Evolutionary conservation across 2,888 invertebrate species (phyloP), one percentile per base, ranked within the genome.

Genomic region (Hypercompe scribonia): DNA sequence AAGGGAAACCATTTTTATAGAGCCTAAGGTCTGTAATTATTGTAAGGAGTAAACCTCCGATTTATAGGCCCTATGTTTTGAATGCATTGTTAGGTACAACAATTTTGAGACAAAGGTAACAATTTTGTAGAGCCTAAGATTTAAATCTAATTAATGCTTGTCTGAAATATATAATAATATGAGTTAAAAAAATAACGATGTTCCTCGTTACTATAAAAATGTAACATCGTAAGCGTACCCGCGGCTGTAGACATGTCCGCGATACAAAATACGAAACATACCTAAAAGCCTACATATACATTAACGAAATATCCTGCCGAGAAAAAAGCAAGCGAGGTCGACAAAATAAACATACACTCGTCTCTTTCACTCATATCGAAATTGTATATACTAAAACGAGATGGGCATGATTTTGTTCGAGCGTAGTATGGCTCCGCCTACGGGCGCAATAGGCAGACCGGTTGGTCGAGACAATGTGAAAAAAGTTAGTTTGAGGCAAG

Each of bases 391-490:
- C 46, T 69, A 71, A 80, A 91, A 74, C 78, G 90, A 89, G 90
- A 91, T 78, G 71, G 72, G 63, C 65, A 63, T 80, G 65, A 58
- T 64, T 76, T 46, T 70, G 64, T 69, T 61, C 3, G 64, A 58
- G 15, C 73, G 73, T 70, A 71, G 65, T 33, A 68, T 77, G 80
- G 88, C 91, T 87, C 90, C 92, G 92, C 92, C 92, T 86, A 89
- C 89, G 83, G 86, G 88, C 88, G 84, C 83, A 81, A 87, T 91
- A 90, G 90, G 90, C 91, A 77, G 80, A 83, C 91, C 89, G 92
- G 91, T 92, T 91, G 90, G 89, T 79, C 88, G 89, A 90, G 90
- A 92, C 92, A 92, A 91, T 91, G 88, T 85, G 85, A 87, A 91
- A 93, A 90, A 89, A 88, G 85, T 87, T 90, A 90, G 91, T 91